Base-by-base conservation (phyloP, 2,113 vertebrate species). In the Andinoacara biseriatus region DNA sequence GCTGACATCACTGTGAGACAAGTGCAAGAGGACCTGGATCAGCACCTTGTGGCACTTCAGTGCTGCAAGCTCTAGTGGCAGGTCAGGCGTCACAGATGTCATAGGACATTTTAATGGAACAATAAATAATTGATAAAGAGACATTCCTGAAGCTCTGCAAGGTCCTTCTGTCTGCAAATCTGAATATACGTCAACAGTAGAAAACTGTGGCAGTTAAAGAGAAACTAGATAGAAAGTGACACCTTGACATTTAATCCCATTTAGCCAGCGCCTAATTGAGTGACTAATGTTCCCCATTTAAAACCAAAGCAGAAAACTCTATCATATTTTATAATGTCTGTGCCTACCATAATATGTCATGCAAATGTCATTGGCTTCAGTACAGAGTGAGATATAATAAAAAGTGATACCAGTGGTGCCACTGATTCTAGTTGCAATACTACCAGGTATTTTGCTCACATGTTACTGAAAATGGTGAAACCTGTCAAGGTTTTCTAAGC, bases 81-180 rank as follows among this genome's bases (percentile, higher is more conserved):
- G 91, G 82, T 92, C 92, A 95, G 94, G 90, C 91, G 13, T 93
- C 90, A 92, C 90, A 94, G 93, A 95, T 96, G 93, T 92, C 90
- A 84, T 59, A 90, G 84, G 95, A 95, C 92, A 91, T 86, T 93
- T 95, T 95, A 95, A 95, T 95, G 93, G 91, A 93, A 76, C 24
- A 24, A 60, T 95, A 65, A 93, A 95, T 95, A 29, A 92, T 95
- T 93, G 40, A 95, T 93, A 86, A 85, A 88, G 81, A 86, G 40
- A 87, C 58, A 60, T 78, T 92, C 74, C 84, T 54, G 54, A 35
- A 62, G 56, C 84, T 63, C 58, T 74, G 63, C 82, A 31, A 38
- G 78, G 77, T 78, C 65, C 38, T 18, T 15, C 1, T 67, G 13
- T 85, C 4, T 86, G 62, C 18, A 67, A 81, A 85, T 77, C 67